Conservation (phyloP, 2,113 vertebrate species). For the Pelusios castaneus region DNA sequence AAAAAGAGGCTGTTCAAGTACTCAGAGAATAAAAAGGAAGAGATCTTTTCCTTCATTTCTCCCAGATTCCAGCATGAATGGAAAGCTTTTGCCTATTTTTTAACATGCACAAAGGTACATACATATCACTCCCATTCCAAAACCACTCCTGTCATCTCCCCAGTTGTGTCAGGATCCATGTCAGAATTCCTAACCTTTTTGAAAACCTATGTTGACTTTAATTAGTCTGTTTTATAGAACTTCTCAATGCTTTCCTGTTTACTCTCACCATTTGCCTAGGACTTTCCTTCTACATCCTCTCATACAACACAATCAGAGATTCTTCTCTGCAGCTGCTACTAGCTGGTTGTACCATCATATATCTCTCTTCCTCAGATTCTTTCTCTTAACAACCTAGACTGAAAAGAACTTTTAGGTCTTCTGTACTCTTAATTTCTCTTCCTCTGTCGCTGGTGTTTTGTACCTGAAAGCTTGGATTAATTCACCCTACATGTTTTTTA, state of each 20-base stretch:
- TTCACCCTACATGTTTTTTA: not conserved
- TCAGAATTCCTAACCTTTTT: not conserved
- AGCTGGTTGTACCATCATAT: not conserved
- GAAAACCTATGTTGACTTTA: not conserved
- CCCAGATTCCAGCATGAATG: not conserved
- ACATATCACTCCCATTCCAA: not conserved
- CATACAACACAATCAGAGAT: not conserved
- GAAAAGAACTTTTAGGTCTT: not conserved
- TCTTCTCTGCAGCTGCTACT: not conserved
- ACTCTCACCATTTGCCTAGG: not conserved
- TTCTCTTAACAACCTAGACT: not conserved
- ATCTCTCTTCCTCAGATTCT: not conserved
- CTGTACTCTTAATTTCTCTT: not conserved
- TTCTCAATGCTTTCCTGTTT: not conserved
- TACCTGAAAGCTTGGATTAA: not conserved
- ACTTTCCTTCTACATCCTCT: not conserved
- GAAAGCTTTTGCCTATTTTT: not conserved
- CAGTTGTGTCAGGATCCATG: not conserved
- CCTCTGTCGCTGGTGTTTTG: not conserved
- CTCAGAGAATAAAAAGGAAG: not conserved
- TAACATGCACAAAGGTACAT: not conserved
- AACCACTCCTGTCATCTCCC: not conserved
- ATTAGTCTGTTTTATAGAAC: not conserved
- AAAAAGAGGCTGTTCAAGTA: not conserved
- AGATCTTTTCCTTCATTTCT: not conserved